Percentiles rank a stretch among this genome's conserved stretches.
These are phyloP conservation scores for Hyposoter dolosus DNA, from an alignment of 2,888 invertebrate genomes.

Conservation along the genomic window DNA sequence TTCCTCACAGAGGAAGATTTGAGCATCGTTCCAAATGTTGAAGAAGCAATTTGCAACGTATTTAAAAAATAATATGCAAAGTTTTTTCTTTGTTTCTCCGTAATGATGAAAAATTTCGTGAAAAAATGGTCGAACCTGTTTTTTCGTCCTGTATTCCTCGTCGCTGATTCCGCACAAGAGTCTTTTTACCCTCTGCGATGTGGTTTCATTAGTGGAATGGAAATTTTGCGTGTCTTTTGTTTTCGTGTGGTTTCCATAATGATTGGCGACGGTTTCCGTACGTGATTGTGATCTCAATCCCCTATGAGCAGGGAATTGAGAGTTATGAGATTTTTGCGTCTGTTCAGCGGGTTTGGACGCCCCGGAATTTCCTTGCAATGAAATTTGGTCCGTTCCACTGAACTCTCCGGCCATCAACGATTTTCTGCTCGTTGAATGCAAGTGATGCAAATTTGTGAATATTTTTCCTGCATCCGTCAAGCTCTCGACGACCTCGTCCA, in stretches of 20 bases:
- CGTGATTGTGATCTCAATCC: neutral
- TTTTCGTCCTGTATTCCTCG: constrained; percentile 25
- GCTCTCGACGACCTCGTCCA: constrained; percentile 2
- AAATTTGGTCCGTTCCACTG: neutral
- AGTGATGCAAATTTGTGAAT: constrained; percentile 32
- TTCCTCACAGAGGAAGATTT: too few relatives aligned
- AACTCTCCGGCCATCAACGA: neutral
- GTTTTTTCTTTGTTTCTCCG: neutral
- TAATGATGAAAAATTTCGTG: too few relatives aligned
- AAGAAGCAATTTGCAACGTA: too few relatives aligned
- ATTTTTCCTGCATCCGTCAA: constrained; percentile 34
- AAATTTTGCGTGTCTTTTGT: neutral
- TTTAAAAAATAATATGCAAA: constrained; percentile 5
- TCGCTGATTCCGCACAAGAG: constrained; percentile 30
- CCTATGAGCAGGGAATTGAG: neutral
- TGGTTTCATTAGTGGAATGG: neutral
- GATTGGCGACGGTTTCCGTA: neutral
- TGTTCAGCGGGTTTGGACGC: neutral
- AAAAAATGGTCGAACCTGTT: constrained; percentile 13
- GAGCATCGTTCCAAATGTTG: too few relatives aligned
- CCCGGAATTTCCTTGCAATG: neutral
- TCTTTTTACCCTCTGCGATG: constrained; percentile 33
- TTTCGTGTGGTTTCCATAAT: neutral
- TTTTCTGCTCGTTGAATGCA: constrained; percentile 14
- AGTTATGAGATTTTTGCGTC: neutral